A percentile compares a stretch with the other conserved stretches of the same genome.
These are phyloP conservation scores for Butastur rufipennis DNA, from an alignment of 2,113 vertebrate species.

Conservation along the genomic window DNA sequence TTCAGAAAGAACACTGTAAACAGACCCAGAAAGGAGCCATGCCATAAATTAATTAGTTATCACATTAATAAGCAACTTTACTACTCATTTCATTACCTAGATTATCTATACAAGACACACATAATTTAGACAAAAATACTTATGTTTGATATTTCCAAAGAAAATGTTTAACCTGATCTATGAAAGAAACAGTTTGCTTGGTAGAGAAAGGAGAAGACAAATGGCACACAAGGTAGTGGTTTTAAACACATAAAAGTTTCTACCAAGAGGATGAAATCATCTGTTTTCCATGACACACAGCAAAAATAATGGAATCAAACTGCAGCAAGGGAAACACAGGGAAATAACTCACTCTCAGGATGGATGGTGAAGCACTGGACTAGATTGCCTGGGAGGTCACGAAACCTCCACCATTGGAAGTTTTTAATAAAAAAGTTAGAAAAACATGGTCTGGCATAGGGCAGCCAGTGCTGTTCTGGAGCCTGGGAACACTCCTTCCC, in stretches of 20 bases:
- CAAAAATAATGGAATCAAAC: not conserved
- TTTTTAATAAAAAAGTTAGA: not conserved
- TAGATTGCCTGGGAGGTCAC: not conserved
- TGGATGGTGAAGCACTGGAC: not conserved
- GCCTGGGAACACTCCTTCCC: not conserved
- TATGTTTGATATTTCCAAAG: not conserved
- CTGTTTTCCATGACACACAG: not conserved
- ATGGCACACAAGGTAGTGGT: not conserved
- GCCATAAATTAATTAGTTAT: not conserved
- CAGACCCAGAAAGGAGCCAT: not conserved
- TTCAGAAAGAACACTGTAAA: not conserved
- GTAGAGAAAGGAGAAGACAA: not conserved
- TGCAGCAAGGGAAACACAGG: not conserved
- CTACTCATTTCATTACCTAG: not conserved
- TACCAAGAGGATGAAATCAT: not conserved
- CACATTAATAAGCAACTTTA: not conserved
- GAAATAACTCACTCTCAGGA: not conserved
- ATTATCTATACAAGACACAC: not conserved
- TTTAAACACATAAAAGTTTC: not conserved
- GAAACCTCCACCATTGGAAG: not conserved
- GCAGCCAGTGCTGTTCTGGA: not conserved
- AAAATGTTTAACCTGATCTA: not conserved
- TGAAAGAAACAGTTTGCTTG: not conserved
- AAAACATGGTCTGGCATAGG: not conserved
- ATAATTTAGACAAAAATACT: not conserved